Conservation (phyloP, 1,140 invertebrate species). For the Drosophila micromelanica region DNA sequence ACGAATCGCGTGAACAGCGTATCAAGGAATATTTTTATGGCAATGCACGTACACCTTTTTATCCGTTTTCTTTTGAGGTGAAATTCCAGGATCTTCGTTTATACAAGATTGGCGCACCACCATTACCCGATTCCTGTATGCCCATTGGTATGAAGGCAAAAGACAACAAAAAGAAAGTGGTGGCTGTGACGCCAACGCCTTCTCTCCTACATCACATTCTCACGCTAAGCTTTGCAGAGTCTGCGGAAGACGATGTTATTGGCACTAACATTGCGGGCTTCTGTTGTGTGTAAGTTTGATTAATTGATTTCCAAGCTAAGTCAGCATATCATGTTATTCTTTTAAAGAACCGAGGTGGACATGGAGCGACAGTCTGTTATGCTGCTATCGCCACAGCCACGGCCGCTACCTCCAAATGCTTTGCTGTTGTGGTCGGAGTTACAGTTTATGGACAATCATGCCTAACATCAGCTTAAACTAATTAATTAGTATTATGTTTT, state of each 20-base stretch:
- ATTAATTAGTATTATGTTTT: too few species aligned
- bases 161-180: constrained; percentile 96
- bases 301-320: constrained; percentile 14
- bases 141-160: constrained; percentile 97
- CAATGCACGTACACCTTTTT: constrained; percentile 89
- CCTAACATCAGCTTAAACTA: constrained; percentile 35
- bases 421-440: constrained; percentile 92
- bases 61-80: constrained; percentile 96
- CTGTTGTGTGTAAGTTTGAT: constrained; percentile 94
- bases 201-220: constrained; percentile 94
- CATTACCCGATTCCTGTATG: constrained; percentile 96
- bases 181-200: constrained; percentile 90
- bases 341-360: constrained; percentile 93
- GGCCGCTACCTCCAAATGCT: constrained; percentile 94
- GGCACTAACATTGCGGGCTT: constrained; percentile 96
- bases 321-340: neutral
- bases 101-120: constrained; percentile 97
- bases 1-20: constrained; percentile 91
- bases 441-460: constrained; percentile 94
- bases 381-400: constrained; percentile 95
- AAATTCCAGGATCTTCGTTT: constrained; percentile 94
- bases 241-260: constrained; percentile 91
- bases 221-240: constrained; percentile 93
- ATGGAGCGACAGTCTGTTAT: constrained; percentile 94
- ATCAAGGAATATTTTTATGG: constrained; percentile 98